phyloP scores from a whole-genome alignment of 2,797 vertebrate genomes.

The Pangasius larnaudii region DNA sequence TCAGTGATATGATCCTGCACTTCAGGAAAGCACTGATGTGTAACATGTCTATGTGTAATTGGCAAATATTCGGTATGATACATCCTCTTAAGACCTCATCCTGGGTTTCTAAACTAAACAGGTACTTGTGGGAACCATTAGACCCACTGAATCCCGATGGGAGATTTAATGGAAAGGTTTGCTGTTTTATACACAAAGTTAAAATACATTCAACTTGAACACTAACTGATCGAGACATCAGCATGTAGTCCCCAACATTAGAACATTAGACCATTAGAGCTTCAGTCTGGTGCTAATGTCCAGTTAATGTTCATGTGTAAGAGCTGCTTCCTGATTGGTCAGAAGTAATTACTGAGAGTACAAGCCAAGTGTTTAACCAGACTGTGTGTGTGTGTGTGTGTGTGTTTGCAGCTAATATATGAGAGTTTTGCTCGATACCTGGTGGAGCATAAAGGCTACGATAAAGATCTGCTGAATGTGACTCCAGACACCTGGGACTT shows the following conservation, averaged over 20 bases:
- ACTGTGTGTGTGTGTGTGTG: constrained; percentile 21
- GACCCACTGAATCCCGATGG: not conserved
- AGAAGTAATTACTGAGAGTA: not conserved
- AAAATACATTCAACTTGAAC: not conserved
- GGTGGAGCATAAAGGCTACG: constrained; percentile 89
- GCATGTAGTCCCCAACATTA: not conserved
- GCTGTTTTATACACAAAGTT: not conserved
- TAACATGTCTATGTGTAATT: not conserved
- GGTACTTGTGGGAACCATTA: not conserved
- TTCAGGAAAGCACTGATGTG: too few species aligned
- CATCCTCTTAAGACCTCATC: not conserved
- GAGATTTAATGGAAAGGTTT: not conserved
- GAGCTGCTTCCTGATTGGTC: not conserved
- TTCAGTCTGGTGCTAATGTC: not conserved
- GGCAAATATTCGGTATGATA: not conserved
- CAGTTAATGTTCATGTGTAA: not conserved
- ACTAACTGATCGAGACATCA: not conserved
- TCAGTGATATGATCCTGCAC: too few species aligned
- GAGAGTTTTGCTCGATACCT: constrained; percentile 91
- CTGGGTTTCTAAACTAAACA: not conserved
- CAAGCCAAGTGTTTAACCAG: not conserved
- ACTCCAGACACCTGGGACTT: constrained; percentile 89
- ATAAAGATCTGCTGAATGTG: constrained; percentile 85
- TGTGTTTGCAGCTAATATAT: constrained; percentile 87
- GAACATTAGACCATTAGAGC: too few species aligned